Conservation (phyloP, 2,888 invertebrate species). For the Xanthorhoe designata region DNA sequence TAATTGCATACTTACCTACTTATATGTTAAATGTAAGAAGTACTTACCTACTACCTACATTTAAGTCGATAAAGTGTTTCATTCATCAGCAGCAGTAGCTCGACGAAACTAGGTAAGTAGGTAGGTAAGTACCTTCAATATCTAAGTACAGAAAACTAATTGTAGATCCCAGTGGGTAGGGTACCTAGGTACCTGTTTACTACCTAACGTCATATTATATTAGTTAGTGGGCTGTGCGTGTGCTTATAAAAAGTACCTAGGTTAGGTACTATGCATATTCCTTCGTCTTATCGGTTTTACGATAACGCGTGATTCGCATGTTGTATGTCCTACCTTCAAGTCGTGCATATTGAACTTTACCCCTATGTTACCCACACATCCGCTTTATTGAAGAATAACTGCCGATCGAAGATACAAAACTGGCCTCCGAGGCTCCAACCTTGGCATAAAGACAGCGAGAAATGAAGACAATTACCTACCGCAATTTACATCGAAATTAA, state of each 20-base stretch:
- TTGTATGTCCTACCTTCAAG: constrained; percentile 7
- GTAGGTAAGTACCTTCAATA: no score
- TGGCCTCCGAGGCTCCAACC: constrained; percentile 20
- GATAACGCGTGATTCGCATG: constrained; percentile 21
- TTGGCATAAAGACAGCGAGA: constrained; percentile 24
- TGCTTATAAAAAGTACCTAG: background rate
- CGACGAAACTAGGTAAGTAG: no score
- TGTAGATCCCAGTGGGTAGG: no score
- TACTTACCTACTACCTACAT: no score
- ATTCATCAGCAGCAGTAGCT: no score
- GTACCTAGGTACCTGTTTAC: no score
- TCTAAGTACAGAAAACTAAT: no score
- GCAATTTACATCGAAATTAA: constrained; percentile 18
- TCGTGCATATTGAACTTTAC: constrained; percentile 25
- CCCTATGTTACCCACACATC: constrained; percentile 14
- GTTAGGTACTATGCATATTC: background rate
- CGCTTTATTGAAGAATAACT: constrained; percentile 1
- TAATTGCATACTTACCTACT: no score
- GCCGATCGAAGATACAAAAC: constrained; percentile 8
- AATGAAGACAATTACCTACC: constrained; percentile 8
- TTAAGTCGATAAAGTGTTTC: no score
- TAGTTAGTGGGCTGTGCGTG: no score
- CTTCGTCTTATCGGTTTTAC: constrained; percentile 24
- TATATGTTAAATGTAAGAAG: no score
- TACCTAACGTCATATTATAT: no score